Evolutionary conservation across 2,797 vertebrate genomes (phyloP).

Genomic region (Sebastes cheni): DNA sequence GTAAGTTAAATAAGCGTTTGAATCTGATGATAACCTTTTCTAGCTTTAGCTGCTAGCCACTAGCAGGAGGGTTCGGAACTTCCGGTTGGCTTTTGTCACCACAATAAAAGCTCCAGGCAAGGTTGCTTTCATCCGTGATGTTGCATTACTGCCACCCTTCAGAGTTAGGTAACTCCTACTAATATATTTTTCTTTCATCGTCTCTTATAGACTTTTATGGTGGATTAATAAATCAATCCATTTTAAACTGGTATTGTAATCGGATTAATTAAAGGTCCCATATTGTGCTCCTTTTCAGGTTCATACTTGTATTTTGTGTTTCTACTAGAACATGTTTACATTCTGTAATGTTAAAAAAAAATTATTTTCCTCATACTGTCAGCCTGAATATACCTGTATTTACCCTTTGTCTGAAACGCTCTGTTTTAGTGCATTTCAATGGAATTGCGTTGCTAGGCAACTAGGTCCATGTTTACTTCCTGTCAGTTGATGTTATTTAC

Average conservation of each 20-base stretch:
- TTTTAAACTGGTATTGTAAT: not conserved
- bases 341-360: no score
- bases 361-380: no score
- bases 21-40: slow-evolving; percentile 46
- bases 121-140: no score
- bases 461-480: no score
- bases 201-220: no score
- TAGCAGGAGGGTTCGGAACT: slow-evolving; percentile 17
- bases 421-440: fast-evolving
- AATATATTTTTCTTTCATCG: not conserved
- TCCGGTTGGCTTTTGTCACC: slow-evolving; percentile 52
- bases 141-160: no score
- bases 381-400: fast-evolving
- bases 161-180: fast-evolving
- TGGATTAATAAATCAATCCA: not conserved
- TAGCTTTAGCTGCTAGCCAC: slow-evolving; percentile 44
- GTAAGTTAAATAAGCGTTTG: slow-evolving; percentile 34
- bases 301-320: no score
- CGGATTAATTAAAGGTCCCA: not conserved
- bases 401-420: no score
- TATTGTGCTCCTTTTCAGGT: no score
- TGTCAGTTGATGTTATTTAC: no score
- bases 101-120: slow-evolving; percentile 57
- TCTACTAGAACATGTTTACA: no score
- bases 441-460: fast-evolving